phyloP scores from a whole-genome alignment of 2,113 vertebrate genomes.

The Urocolius indicus region DNA sequence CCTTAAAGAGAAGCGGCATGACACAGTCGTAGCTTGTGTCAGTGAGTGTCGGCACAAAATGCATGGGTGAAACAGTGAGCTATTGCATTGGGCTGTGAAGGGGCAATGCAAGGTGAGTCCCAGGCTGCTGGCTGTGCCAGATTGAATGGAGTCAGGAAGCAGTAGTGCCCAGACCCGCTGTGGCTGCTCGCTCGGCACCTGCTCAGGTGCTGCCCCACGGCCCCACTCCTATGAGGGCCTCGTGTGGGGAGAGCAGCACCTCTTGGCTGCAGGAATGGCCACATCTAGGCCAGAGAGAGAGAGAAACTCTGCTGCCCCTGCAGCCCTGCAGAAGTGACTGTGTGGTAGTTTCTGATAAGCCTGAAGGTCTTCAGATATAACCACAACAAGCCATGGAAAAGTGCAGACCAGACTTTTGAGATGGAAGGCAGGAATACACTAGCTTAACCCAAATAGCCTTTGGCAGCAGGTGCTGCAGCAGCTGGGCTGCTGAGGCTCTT shows the following conservation, averaged over 20 bases:
- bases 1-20: neutral
- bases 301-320: neutral
- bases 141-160: neutral
- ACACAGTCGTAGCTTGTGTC: neutral
- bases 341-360: neutral
- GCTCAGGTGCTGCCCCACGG: neutral
- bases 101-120: neutral
- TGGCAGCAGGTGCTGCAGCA: neutral
- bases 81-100: neutral
- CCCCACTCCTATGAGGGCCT: neutral
- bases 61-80: neutral
- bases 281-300: neutral
- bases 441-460: neutral
- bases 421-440: neutral
- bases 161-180: neutral
- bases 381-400: neutral
- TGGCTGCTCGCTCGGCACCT: neutral
- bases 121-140: neutral
- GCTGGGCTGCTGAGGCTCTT: rapidly evolving
- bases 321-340: neutral
- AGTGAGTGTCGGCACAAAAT: neutral
- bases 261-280: rapidly evolving
- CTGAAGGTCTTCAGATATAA: neutral
- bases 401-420: neutral
- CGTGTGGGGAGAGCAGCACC: neutral